Evolutionary conservation across 2,113 vertebrate species (phyloP), one percentile per base, ranked within the genome.

Genomic region (Macrotis lagotis): DNA sequence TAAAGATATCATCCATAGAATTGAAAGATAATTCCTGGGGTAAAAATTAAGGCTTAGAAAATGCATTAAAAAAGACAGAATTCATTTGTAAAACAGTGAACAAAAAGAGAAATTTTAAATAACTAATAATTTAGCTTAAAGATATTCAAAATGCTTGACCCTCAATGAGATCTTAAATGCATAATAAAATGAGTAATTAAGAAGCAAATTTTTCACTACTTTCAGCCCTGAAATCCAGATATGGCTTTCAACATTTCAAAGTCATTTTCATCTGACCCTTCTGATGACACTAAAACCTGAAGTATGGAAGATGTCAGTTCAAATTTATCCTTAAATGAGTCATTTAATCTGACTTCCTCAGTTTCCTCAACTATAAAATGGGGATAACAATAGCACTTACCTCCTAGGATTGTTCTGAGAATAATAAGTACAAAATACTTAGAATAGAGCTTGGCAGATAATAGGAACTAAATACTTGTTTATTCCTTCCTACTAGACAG

Each of bases 11-110:
- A 91, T 53, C 53, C 50, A 59, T 92, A 92, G 37, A 96, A 89
- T 31, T 91, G 55, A 92, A 96, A 95, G 48, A 90, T 55, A 2
- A n/a, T 95, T 95, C 50, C 92, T 31, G 53, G 88, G 59, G 37
- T 90, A 93, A 96, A n/a, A 96, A 96, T 95, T 90, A 93, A 91
- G 55, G 88, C 44, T 93, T 95, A 92, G 90, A 90, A 91, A 94
- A 91, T 96, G 16, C 5, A 93, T 51, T 95, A 88, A 74, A 51
- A 37, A 66, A 66, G 8, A 37, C 3, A 93, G 66, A 93, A 48
- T 37, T 9, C 91, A 89, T 90, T 97, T 51, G 89, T 3, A 92
- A 93, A 93, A 89, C 28, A 25, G 51, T 90, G 52, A 49, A 28
- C 44, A 19, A 50, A 74, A 66, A 94, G 8, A 53, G 1, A 53